Base-by-base conservation (phyloP, 1,140 invertebrate species). In the Drosophila simulans region DNA sequence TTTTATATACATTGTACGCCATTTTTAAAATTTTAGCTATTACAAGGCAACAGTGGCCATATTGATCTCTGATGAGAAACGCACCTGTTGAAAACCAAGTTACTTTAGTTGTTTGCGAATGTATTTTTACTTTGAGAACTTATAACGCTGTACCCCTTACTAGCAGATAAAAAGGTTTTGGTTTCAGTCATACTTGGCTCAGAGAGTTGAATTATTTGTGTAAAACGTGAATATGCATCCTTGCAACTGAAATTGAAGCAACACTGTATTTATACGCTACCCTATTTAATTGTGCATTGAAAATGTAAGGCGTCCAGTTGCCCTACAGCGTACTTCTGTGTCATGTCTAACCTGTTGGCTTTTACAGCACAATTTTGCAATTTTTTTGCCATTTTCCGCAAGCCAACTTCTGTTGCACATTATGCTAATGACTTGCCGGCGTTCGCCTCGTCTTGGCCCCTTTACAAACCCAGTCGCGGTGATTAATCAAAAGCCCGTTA, bases 1-100 rank as follows among this genome's bases (percentile, higher is more conserved):
- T 82, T 58, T 42, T 45, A 12, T 35, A 35, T 35, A 5, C 13
- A 35, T 52, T 17, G 15, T 20, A 12, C 48, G 31, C 31, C 45
- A 43, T 68, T 69, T 42, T 43, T 70, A 57, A 60, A 22, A 35
- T 60, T 63, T 62, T 22, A 63, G 58, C 10, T 34, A 65, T 64
- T 64, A 65, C 63, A 64, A 48, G 31, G 58, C 31, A 65, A 53
- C 60, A 55, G 65, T 85, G 60, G 53, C 57, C 60, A 68, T 71
- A 68, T 59, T 53, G 77, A 63, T 73, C 51, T 34, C 64, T 49
- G 66, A 54, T 48, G 70, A 52, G 55, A 60, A 73, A 68, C 77
- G 82, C 81, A 85, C 81, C 81, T 85, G 81, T 86, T 85, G 68
- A 80, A 85, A 85, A 85, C 81, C 82, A 85, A 85, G 81, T 86